These are phyloP conservation scores for Eulithis prunata DNA, from an alignment of 2,888 invertebrate genomes.

Conservation along the genomic window DNA sequence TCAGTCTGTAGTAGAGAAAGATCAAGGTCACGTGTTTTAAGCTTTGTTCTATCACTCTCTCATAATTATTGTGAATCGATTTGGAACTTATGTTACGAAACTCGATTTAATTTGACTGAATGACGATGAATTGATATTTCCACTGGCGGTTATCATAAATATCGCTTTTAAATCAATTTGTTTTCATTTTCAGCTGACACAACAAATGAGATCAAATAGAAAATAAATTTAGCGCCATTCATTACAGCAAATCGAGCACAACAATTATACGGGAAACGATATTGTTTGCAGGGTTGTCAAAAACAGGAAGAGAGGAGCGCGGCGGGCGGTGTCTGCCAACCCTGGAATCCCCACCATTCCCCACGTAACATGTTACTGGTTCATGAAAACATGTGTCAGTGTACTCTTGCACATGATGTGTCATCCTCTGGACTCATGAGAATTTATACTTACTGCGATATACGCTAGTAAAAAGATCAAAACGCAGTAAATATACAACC, in stretches of 20 bases:
- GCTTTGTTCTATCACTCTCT: no score
- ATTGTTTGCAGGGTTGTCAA: conserved; percentile 68
- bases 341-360: conserved; percentile 44
- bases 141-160: conserved; percentile 15
- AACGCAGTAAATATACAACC: no score
- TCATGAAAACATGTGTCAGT: conserved; percentile 59
- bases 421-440: no score
- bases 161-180: conserved; percentile 29
- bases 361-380: conserved; percentile 57
- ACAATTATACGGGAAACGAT: conserved; percentile 51
- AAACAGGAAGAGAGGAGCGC: conserved; percentile 54
- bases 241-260: conserved; percentile 47
- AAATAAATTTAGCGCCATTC: conserved; percentile 39
- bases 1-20: no score
- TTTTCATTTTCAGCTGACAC: conserved; percentile 22
- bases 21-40: no score
- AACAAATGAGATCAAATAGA: conserved; percentile 34
- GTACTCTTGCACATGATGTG: conserved; percentile 20
- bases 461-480: no score
- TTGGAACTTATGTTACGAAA: neutral
- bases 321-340: conserved; percentile 54
- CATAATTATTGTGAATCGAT: no score
- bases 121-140: conserved; percentile 13
- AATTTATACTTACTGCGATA: no score
- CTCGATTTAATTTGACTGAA: neutral